Conservation (phyloP, 2,797 vertebrate genomes). For the Characodon lateralis region DNA sequence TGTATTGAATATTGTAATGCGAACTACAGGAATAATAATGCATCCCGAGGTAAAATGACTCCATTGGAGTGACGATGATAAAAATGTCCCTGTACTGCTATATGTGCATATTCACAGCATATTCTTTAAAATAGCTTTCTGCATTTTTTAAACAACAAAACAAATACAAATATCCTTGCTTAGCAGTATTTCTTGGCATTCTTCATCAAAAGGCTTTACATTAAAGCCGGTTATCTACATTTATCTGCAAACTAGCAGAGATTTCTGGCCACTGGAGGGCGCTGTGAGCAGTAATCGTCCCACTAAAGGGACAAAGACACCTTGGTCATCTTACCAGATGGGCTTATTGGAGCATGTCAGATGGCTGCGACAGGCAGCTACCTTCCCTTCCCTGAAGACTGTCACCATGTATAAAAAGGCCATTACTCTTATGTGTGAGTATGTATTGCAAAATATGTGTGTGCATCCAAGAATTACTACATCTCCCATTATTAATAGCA, state of each 20-base stretch:
- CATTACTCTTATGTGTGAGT: conserved; percentile 59
- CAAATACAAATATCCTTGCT: background rate
- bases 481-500: background rate
- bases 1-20: conserved; percentile 2
- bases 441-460: background rate
- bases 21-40: conserved; percentile 36
- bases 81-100: background rate
- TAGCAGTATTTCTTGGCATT: background rate
- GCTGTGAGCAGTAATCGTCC: conserved; percentile 34
- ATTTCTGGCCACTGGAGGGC: conserved; percentile 58
- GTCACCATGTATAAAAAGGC: conserved; percentile 67
- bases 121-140: background rate
- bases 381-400: conserved; percentile 68
- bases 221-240: background rate
- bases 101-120: background rate
- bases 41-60: conserved; percentile 23
- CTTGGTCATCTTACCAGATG: conserved; percentile 69
- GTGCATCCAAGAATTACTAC: background rate
- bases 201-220: background rate
- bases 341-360: conserved; percentile 60
- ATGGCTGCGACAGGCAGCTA: conserved; percentile 62
- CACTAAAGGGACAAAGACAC: conserved; percentile 41
- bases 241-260: conserved; percentile 5
- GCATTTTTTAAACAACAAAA: background rate
- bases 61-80: background rate